Base-by-base conservation (phyloP, 2,797 vertebrate genomes). In the Lemur catta region DNA sequence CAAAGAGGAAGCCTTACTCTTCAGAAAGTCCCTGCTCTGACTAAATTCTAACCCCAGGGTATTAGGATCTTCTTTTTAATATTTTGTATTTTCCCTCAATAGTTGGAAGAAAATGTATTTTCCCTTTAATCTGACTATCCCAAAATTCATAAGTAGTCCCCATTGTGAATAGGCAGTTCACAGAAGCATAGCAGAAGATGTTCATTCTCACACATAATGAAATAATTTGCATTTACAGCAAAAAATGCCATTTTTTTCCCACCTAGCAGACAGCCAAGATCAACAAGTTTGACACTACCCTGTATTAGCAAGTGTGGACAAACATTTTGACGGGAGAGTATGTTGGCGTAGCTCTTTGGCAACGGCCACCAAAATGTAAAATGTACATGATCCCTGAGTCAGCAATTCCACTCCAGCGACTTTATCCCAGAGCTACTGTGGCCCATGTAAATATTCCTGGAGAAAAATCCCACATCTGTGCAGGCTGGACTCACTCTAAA, bases 141-240 rank as follows among this genome's bases (percentile, higher is more conserved):
- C 87, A 30, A 91, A 84, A 92, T 46, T 43, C 67, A 0, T 57
- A 81, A 87, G 46, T 12, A 69, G 35, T 35, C 6, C 3, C 61
- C 20, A 75, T 59, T 18, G 22, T 15, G 48, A 84, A 80, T 2
- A 94, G 63, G 41, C 78, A 78, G 33, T n/a, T 72, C 35, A 48
- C 11, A 74, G 93, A 96, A 79, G 14, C 30, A 0, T 55, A 55
- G 41, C 38, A 59, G 96, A 93, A 88, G 67, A 52, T 67, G 55
- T 46, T 78, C 38, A 12, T 10, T 15, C 61, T 94, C 81, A 93
- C 28, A 57, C 55, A 57, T 48, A 57, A 74, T 43, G 61, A 87
- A 91, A 82, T 79, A n/a, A 63, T 82, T 92, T 95, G 63, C 91
- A 93, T 74, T 69, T 92, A 30, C 82, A 93, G 85, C 57, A 86